Evolutionary conservation across 2,113 vertebrate species (phyloP).

Genomic region (Sprattus sprattus): DNA sequence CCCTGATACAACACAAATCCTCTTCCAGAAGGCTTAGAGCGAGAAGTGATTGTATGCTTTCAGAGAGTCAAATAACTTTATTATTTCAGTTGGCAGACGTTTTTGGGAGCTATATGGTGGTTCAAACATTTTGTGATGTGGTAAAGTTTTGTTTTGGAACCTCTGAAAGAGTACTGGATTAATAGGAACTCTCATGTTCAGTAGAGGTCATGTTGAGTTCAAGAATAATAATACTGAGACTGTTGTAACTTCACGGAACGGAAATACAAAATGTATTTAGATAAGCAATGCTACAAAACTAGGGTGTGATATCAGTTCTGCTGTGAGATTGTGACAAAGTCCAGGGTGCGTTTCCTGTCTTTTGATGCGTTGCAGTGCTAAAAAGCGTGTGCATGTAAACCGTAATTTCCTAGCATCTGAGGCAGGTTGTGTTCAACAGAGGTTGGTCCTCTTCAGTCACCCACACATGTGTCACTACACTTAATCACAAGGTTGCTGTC

Average conservation of each 20-base stretch:
- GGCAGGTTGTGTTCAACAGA: not conserved
- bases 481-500: not conserved
- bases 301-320: not conserved
- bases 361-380: not conserved
- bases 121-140: not conserved
- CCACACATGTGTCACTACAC: not conserved
- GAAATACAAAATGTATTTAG: not conserved
- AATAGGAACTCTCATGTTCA: not conserved
- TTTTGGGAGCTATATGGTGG: not conserved
- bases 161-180: not conserved
- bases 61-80: not conserved
- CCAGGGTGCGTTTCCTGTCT: not conserved
- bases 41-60: not conserved
- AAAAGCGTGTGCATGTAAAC: not conserved
- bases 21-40: not conserved
- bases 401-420: not conserved
- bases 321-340: not conserved
- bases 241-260: too few relatives aligned
- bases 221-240: not conserved
- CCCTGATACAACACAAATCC: not conserved
- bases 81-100: not conserved
- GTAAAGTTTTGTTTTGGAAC: not conserved
- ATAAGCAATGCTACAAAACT: not conserved
- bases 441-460: not conserved
- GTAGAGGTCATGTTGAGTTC: not conserved